These are phyloP conservation scores for Drosophila sechellia DNA, from an alignment of 1,140 invertebrate species.

Conservation along the genomic window DNA sequence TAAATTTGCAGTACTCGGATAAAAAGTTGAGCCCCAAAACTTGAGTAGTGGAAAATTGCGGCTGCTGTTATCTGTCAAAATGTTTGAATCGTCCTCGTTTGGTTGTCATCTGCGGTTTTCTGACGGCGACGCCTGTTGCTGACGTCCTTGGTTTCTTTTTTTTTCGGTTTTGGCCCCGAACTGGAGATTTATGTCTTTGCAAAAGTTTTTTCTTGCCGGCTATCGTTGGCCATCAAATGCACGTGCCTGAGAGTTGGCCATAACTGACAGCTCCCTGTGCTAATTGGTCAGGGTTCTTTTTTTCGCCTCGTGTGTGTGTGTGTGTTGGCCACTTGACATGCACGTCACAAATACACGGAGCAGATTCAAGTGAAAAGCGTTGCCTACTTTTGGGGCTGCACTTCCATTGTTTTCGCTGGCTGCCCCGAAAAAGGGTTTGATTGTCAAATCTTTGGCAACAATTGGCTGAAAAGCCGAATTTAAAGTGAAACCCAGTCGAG, in stretches of 20 bases:
- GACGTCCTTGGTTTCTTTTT: constrained; percentile 30
- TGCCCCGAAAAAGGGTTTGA: constrained; percentile 44
- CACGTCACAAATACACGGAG: constrained; percentile 48
- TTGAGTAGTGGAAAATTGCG: constrained; percentile 6
- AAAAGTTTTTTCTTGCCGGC: constrained; percentile 31
- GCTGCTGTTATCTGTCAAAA: constrained; percentile 41
- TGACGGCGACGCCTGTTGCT: constrained; percentile 62
- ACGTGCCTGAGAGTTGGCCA: constrained; percentile 58
- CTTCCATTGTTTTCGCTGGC: constrained; percentile 34
- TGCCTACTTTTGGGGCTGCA: constrained; percentile 29
- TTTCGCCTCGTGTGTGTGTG: constrained; percentile 2
- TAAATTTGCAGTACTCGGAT: neutral
- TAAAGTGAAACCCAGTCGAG: constrained; percentile 29
- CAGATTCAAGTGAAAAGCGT: constrained; percentile 22
- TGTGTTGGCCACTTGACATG: constrained; percentile 52
- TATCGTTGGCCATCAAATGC: constrained; percentile 67
- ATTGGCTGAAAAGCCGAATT: constrained; percentile 11
- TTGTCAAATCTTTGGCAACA: constrained; percentile 25
- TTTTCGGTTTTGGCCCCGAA: constrained; percentile 12
- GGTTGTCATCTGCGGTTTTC: constrained; percentile 37
- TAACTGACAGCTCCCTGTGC: constrained; percentile 57
- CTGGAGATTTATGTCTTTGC: constrained; percentile 69
- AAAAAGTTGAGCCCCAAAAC: neutral
- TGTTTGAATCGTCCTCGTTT: constrained; percentile 25
- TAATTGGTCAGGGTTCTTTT: constrained; percentile 56